Evolutionary conservation across 2,888 invertebrate genomes (phyloP).

Genomic region (Polydrusus cervinus): DNA sequence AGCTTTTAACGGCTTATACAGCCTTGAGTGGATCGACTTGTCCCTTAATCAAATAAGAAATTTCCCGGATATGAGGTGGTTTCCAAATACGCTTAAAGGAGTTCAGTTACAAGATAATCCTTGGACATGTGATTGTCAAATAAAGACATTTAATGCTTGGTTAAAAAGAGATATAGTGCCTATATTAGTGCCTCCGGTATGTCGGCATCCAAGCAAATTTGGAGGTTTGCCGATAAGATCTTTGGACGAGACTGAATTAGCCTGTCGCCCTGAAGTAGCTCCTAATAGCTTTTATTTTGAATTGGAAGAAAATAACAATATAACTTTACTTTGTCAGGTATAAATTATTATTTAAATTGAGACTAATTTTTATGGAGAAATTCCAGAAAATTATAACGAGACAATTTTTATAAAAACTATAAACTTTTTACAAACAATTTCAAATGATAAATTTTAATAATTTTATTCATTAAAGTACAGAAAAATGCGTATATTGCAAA

Average conservation of each 20-base stretch:
- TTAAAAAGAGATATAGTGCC: constrained; percentile 70
- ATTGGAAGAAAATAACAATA: constrained; percentile 85
- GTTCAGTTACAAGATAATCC: constrained; percentile 89
- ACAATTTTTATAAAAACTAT: too few relatives aligned
- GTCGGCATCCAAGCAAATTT: constrained; percentile 81
- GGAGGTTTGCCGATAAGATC: constrained; percentile 80
- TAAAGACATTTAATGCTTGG: constrained; percentile 86
- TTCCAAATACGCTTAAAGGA: constrained; percentile 86
- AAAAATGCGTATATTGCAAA: too few relatives aligned
- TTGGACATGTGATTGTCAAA: constrained; percentile 91
- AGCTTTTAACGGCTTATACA: constrained; percentile 86
- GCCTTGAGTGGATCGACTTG: constrained; percentile 88
- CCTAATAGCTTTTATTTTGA: constrained; percentile 84
- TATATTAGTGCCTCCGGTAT: constrained; percentile 85
- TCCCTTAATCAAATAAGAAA: constrained; percentile 86
- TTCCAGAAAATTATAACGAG: not conserved
- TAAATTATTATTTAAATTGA: too few relatives aligned
- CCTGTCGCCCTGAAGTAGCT: constrained; percentile 85
- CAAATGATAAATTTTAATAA: too few relatives aligned
- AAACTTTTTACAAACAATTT: too few relatives aligned
- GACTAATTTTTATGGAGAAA: too few relatives aligned
- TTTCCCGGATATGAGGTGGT: constrained; percentile 78
- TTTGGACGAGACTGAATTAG: constrained; percentile 81
- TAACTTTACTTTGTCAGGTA: constrained; percentile 82
- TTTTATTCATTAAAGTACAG: too few relatives aligned